Base-by-base conservation (phyloP, 2,797 vertebrate species). In the Taenioides sp. region DNA sequence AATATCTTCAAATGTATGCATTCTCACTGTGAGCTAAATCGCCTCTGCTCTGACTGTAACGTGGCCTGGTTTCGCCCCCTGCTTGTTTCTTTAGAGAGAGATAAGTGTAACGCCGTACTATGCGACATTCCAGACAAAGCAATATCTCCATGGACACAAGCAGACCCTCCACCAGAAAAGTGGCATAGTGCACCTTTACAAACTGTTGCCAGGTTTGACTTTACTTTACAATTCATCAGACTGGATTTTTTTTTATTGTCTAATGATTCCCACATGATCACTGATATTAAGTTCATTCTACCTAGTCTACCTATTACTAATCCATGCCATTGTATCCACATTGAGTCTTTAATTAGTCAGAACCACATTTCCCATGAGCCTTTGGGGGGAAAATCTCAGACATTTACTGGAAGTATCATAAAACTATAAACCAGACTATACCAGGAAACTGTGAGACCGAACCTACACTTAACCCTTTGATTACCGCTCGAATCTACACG, bases 391-490 rank as follows among this genome's bases (percentile, higher is more conserved):
- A 81, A 75, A 83, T 84, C 87, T 78, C 87, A 85, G 81, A 70
- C 28, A 82, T 84, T 92, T 93, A 92, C 90, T 72, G 91, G 89
- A 93, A 93, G 78, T 83, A 86, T 80, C 87, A 80, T 91, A 91
- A 92, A 92, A 88, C 84, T 80, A 69, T 88, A 90, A 90, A 89
- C 86, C 89, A 82, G 86, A 86, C 86, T 82, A 76, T 91, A 92
- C 89, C 91, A 90, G 91, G 87, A 91, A 92, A 91, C 81, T 77
- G 80, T 73, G 84, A 78, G 83, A 80, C 75, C 80, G 78, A 90
- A 87, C 88, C 81, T 89, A 89, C 88, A 89, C 84, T 88, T 90
- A 89, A 76, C 78, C 74, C 85, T 78, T 86, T 84, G 71, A 68
- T 86, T 75, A 71, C n/a, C n/a, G 12, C 61, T 83, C 83, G 86